Conservation (phyloP, 2,888 invertebrate genomes). For the Polia nebulosa region DNA sequence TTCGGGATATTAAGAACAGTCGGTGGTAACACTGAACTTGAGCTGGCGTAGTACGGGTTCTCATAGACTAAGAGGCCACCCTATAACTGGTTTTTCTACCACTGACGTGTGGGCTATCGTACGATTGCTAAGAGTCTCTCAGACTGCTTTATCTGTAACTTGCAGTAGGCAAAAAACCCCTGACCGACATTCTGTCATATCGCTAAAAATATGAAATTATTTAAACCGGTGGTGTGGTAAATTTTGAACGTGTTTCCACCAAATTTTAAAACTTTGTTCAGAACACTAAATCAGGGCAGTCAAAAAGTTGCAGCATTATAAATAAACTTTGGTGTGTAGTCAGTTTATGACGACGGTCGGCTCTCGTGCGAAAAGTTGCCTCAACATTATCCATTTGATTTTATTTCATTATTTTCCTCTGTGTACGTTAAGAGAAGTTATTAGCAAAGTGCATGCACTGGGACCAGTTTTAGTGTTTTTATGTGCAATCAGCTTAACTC, state of each 20-base stretch:
- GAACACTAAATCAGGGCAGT: slow-evolving; percentile 60
- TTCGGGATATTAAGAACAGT: not conserved
- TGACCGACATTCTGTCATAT: not conserved
- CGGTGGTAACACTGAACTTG: not conserved
- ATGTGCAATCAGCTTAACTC: slow-evolving; percentile 31
- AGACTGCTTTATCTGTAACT: not conserved
- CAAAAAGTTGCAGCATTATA: slow-evolving; percentile 62
- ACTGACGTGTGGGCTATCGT: not conserved
- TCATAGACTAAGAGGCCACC: not conserved
- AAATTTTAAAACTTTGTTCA: slow-evolving; percentile 79
- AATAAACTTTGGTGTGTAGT: slow-evolving; percentile 57
- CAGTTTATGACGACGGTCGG: slow-evolving; percentile 54
- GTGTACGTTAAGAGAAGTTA: slow-evolving; percentile 36
- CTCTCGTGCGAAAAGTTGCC: slow-evolving; percentile 52
- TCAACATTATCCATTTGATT: slow-evolving; percentile 41
- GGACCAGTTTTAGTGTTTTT: slow-evolving; percentile 16
- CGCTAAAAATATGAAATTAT: slow-evolving; percentile 26
- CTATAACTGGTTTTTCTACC: not conserved
- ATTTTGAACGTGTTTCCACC: slow-evolving; percentile 36
- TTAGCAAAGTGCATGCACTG: slow-evolving; percentile 37
- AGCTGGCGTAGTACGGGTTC: not conserved
- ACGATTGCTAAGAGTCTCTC: not conserved
- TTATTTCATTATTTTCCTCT: slow-evolving; percentile 45
- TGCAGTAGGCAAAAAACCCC: too few relatives aligned
- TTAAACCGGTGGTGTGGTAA: slow-evolving; percentile 15